phyloP scores from a whole-genome alignment of 1,140 invertebrate species.

The Nasonia longicornis region DNA sequence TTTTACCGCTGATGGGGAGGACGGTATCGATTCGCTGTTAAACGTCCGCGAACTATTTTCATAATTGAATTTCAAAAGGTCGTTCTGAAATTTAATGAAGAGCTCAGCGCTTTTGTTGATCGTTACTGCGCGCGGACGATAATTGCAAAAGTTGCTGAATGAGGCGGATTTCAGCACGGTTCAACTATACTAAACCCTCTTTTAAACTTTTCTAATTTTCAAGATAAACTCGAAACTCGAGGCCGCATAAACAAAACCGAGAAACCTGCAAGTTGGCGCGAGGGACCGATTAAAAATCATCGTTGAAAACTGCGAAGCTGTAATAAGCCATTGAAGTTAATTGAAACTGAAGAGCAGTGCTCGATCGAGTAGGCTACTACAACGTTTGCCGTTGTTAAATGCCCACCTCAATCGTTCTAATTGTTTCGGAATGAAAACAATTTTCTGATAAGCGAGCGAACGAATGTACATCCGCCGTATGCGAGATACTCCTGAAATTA shows the following conservation, averaged over 20 bases:
- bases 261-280: neutral
- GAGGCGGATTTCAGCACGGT: neutral
- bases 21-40: slow-evolving; percentile 6
- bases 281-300: neutral
- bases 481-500: neutral
- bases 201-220: slow-evolving; percentile 2
- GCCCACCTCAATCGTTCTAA: neutral
- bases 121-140: neutral
- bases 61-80: neutral
- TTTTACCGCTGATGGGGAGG: neutral
- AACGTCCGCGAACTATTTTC: neutral
- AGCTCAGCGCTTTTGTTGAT: neutral
- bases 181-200: neutral
- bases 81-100: neutral
- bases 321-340: neutral
- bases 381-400: neutral
- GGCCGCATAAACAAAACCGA: neutral
- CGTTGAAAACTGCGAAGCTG: neutral
- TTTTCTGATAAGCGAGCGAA: neutral
- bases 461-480: neutral
- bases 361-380: no score
- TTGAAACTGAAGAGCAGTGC: neutral
- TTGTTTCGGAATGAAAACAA: neutral
- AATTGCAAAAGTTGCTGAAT: neutral
- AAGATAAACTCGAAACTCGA: neutral